Conservation (phyloP, 2,113 vertebrate species). For the Plecotus auritus region DNA sequence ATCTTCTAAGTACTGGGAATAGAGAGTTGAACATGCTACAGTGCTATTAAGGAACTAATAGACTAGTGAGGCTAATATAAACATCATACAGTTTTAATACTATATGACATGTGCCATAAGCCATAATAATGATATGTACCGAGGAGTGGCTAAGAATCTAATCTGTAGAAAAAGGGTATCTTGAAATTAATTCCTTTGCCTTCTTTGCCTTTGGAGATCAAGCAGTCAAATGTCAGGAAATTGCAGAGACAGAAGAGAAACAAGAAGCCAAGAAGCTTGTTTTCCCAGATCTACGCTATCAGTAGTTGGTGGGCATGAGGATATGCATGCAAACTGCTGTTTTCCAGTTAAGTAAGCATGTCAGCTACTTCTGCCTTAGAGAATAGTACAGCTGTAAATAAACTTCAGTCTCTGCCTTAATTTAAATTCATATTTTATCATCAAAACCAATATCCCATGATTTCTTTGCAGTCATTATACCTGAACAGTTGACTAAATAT, state of each 20-base stretch:
- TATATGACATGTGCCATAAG: not conserved
- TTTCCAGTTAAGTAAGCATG: not conserved
- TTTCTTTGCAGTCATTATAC: not conserved
- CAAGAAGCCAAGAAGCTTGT: not conserved
- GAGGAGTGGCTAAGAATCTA: not conserved
- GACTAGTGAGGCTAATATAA: not conserved
- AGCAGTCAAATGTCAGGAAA: not conserved
- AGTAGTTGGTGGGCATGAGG: not conserved
- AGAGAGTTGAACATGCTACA: not conserved
- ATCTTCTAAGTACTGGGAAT: not conserved
- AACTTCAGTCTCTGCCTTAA: not conserved
- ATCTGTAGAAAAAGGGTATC: not conserved
- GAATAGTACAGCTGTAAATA: not conserved
- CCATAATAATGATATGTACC: not conserved
- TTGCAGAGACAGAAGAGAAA: not conserved
- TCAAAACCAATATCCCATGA: not conserved
- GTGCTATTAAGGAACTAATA: not conserved
- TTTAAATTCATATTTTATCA: constrained; percentile 34
- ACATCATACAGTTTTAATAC: not conserved
- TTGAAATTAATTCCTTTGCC: not conserved
- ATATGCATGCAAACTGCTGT: not conserved
- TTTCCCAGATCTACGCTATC: not conserved
- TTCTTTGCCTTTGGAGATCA: not conserved
- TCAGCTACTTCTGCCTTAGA: not conserved
- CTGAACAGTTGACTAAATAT: not conserved